These are phyloP conservation scores for Lycocerus yunnanus DNA, from an alignment of 2,888 invertebrate genomes.

Conservation along the genomic window DNA sequence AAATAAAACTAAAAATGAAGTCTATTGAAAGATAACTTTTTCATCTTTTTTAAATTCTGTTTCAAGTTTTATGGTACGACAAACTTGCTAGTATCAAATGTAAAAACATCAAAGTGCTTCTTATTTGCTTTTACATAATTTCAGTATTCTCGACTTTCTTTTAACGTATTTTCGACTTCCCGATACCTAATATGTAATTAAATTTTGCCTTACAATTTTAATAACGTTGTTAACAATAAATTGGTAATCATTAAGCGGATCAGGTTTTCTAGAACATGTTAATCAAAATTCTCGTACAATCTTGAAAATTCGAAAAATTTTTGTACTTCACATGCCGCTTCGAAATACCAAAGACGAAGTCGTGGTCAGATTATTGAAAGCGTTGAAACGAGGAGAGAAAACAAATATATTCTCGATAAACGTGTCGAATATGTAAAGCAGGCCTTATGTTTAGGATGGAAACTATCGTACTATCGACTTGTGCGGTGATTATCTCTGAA, in stretches of 20 bases:
- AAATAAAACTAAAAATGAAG: not conserved
- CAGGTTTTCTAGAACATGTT: conserved; percentile 11
- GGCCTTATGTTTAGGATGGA: not conserved
- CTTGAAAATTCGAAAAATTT: not conserved
- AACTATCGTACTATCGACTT: not conserved
- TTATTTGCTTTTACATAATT: not conserved
- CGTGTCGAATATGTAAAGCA: conserved; percentile 8
- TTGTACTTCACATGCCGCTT: conserved; percentile 7
- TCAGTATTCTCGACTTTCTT: not conserved
- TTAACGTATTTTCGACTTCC: not conserved
- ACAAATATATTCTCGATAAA: conserved; percentile 15
- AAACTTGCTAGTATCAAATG: not conserved
- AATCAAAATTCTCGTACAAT: conserved; percentile 13
- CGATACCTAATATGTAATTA: not conserved
- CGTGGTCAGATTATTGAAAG: conserved; percentile 9
- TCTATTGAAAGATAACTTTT: not conserved
- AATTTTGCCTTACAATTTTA: not conserved
- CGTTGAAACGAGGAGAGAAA: conserved; percentile 11
- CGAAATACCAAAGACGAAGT: conserved; percentile 11
- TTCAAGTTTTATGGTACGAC: not conserved
- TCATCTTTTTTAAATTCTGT: not conserved
- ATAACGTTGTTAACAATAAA: not conserved
- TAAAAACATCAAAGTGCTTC: not conserved
- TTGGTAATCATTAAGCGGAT: conserved; percentile 5
- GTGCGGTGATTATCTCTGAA: not conserved